Evolutionary conservation across 2,113 vertebrate species (phyloP).

Genomic region (Gobiocypris rarus): DNA sequence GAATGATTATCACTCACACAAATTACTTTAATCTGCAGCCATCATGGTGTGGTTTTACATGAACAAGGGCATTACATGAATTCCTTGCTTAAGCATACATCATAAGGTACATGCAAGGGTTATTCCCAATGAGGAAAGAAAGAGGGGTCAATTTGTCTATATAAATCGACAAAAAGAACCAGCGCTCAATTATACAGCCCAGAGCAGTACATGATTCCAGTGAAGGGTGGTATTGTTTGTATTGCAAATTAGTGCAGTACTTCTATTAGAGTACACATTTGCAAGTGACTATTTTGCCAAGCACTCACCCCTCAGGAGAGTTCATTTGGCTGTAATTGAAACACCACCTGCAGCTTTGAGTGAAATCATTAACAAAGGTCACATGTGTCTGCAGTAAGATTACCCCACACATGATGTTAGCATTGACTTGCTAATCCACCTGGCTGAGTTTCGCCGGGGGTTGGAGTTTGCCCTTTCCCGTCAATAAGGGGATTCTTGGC

Average conservation of each 20-base stretch:
- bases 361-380: constrained; percentile 75
- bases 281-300: constrained; percentile 21
- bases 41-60: neutral
- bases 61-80: neutral
- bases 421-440: constrained; percentile 75
- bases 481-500: constrained; percentile 49
- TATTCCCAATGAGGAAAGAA: neutral
- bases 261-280: constrained; percentile 25
- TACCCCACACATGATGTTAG: constrained; percentile 68
- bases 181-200: constrained; percentile 42
- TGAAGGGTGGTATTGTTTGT: constrained; percentile 39
- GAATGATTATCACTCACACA: neutral
- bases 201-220: constrained; percentile 14
- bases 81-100: constrained; percentile 30
- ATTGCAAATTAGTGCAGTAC: constrained; percentile 36
- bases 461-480: constrained; percentile 65
- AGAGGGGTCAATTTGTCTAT: constrained; percentile 29
- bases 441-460: constrained; percentile 58
- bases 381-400: constrained; percentile 73
- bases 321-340: constrained; percentile 56
- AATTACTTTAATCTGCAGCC: neutral
- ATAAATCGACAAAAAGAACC: constrained; percentile 22
- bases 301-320: constrained; percentile 34
- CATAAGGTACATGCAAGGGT: neutral
- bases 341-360: constrained; percentile 72